Evolutionary conservation across 2,797 vertebrate species (phyloP), one percentile per base, ranked within the genome.

Genomic region (Eidolon dupreanum): DNA sequence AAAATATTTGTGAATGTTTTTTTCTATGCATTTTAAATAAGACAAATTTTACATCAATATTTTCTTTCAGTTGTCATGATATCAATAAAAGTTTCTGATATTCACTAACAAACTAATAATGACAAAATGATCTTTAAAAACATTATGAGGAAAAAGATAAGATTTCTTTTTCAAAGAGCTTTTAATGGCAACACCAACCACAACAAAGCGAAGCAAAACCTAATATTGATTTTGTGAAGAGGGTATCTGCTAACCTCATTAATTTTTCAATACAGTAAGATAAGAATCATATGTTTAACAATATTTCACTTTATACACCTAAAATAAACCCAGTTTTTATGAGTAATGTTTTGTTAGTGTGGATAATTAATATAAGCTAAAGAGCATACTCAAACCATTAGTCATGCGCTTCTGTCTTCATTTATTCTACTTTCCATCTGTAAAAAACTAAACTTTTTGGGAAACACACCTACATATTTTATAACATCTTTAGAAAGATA

Each of bases 401-500:
- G 26, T 73, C 31, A 15, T 6, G 1, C 53, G 63, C 74, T 63
- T 89, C 31, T 93, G 5, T 81, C 20, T 96, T 61, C 49, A n/a
- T 93, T 94, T 75, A 46, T 94, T 91, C 12, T 59, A 53, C 33
- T 71, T 95, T 53, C 46, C 28, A 51, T 79, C 8, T 53, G 15
- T 71, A 84, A 88, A 93, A 61, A 73, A 46, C 26, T 61, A 74
- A 36, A 87, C 71, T 46, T 91, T 46, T 66, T 79, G 10, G 31
- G 38, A 93, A 88, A 90, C 61, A 68, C 65, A 66, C 82, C 81
- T 91, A 66, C 7, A 33, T 70, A 33, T 86, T 79, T 74, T 70
- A 63, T 70, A 79, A 93, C 88, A 38, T 83, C 17, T n/a, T 94
- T 68, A 49, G n/a, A 75, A 95, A 12, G 73, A 86, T 86, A 82